Conservation (phyloP, 2,888 invertebrate species). For the Podabrus alpinus region DNA sequence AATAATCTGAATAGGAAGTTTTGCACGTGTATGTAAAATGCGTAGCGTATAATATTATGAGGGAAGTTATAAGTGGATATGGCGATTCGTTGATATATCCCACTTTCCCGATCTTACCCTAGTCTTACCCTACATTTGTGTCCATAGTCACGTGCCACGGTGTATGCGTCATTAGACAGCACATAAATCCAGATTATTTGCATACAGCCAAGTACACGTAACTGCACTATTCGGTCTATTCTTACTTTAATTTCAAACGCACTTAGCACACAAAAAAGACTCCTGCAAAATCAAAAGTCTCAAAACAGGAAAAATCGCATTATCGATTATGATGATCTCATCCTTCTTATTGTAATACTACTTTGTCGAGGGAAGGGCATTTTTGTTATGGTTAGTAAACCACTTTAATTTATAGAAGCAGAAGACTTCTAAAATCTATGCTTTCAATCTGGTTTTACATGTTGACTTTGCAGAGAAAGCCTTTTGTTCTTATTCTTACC, state of each 20-base stretch:
- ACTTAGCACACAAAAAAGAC: not conserved
- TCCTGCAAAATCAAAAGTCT: not conserved
- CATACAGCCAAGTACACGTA: slow-evolving; percentile 22
- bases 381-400: not conserved
- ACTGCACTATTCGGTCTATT: not conserved
- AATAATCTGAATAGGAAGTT: slow-evolving; percentile 21
- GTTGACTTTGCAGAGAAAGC: not conserved
- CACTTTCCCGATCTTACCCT: slow-evolving; percentile 11
- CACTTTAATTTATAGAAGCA: not conserved
- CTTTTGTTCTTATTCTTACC: not conserved
- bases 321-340: slow-evolving; percentile 25
- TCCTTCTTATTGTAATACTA: slow-evolving; percentile 11
- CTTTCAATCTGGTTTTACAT: not conserved
- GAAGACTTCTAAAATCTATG: not conserved
- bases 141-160: slow-evolving; percentile 29
- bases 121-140: slow-evolving; percentile 27
- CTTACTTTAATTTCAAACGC: not conserved
- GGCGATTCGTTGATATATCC: slow-evolving; percentile 18
- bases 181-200: slow-evolving; percentile 30
- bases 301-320: slow-evolving; percentile 13
- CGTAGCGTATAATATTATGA: slow-evolving; percentile 20
- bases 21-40: slow-evolving; percentile 24
- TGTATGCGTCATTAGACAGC: slow-evolving; percentile 34
- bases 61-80: slow-evolving; percentile 27
- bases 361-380: slow-evolving; percentile 10